Evolutionary conservation across 2,797 vertebrate genomes (phyloP).

Genomic region (Sebastes oblongus): DNA sequence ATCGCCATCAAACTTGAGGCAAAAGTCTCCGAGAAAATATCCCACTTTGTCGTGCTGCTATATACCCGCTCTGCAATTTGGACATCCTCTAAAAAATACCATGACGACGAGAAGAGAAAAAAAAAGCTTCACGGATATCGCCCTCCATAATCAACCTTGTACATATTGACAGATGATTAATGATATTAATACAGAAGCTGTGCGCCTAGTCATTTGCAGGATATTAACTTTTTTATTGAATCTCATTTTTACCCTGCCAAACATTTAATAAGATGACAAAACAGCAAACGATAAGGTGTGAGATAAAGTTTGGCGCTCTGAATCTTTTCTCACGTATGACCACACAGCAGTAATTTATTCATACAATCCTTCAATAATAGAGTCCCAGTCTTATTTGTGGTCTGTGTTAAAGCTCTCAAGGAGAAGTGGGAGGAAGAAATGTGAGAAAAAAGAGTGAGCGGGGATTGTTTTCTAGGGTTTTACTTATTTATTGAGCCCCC

Average conservation of each 20-base stretch:
- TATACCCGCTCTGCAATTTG: not conserved
- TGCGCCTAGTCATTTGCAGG: slow-evolving; percentile 45
- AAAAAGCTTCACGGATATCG: not conserved
- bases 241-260: slow-evolving; percentile 55
- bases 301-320: slow-evolving; percentile 37
- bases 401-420: slow-evolving; percentile 40
- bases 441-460: slow-evolving; percentile 33
- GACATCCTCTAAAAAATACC: not conserved
- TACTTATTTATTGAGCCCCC: slow-evolving; percentile 70
- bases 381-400: slow-evolving; percentile 43
- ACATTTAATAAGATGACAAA: slow-evolving; percentile 67
- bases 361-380: slow-evolving; percentile 69
- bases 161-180: slow-evolving; percentile 67
- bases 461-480: slow-evolving; percentile 64
- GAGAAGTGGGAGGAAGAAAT: slow-evolving; percentile 15
- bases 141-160: slow-evolving; percentile 31
- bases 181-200: slow-evolving; percentile 65
- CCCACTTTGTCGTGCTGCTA: not conserved
- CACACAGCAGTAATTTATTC: slow-evolving; percentile 69
- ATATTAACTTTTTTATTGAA: slow-evolving; percentile 69
- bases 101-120: not conserved
- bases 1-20: not conserved
- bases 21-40: not conserved
- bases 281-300: slow-evolving; percentile 41
- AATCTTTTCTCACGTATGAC: slow-evolving; percentile 37